Base-by-base conservation (phyloP, 2,888 invertebrate genomes). In the Drosophila suboccidentalis region DNA sequence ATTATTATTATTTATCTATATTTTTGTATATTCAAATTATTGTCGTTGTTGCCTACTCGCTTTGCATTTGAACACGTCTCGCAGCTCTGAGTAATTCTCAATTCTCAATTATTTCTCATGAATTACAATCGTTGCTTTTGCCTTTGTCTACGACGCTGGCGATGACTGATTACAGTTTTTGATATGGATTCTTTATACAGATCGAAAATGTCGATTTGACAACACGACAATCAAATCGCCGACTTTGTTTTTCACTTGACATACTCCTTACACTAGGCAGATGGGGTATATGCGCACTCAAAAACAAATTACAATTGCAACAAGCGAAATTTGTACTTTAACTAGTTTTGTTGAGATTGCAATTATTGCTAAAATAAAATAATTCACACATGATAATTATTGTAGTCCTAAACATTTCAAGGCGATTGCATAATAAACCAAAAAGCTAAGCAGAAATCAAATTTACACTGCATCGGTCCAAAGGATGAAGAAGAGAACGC, bases 151-250 rank as follows among this genome's bases (percentile, higher is more conserved):
- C 36, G 38, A 44, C 57, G 49, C 34, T 51, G 50, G 11, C 29
- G 44, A 29, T 55, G 55, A 53, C 51, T 57, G 70, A 74, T 75
- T 70, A 69, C 11, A 47, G 22, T 36, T 17, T 44, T 8, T 36
- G 70, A 60, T 70, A 47, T 15, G 19, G 50, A 39, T 55, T 57
- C 43, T 9, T 44, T 64, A 41, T 46, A 49, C 10, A 47, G 58
- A 57, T 57, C 36, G 34, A 61, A 54, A 54, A 38, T 8, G 34
- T 54, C 11, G 49, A 65, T 71, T 63, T 68, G 22, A 47, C 41
- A 59, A 39, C 41, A 39, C 41, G 54, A 47, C 43, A 44, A 19
- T 32, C 43, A 54, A 32, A 55, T 43, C 43, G 34, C 32, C 41
- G 26, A 13, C 60, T 60, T 60, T 69, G 60, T 68, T 66, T 41